phyloP scores from a whole-genome alignment of 2,888 invertebrate genomes.

The Eustalomyia histrio region DNA sequence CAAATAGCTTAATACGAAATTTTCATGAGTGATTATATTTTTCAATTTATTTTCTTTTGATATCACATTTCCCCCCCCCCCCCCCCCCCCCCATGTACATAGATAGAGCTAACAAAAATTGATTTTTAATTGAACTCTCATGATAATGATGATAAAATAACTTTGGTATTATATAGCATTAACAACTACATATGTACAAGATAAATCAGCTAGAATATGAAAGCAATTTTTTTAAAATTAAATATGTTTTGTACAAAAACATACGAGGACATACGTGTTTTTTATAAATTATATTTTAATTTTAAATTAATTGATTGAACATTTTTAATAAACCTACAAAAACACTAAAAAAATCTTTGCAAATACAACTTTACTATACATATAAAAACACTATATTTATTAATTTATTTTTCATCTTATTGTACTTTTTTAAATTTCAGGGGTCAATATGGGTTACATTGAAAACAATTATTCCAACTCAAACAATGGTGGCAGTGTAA shows the following conservation, averaged over 20 bases:
- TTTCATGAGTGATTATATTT: background rate
- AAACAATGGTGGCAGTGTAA: conserved; percentile 96
- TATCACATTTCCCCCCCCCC: background rate
- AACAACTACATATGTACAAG: background rate
- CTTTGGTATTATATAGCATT: background rate
- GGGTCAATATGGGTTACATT: conserved; percentile 93
- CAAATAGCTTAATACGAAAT: background rate
- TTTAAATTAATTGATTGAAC: background rate
- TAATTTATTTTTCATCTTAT: conserved; percentile 34
- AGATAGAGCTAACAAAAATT: background rate
- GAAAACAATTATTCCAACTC: conserved; percentile 96
- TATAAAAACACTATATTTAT: background rate
- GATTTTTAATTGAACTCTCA: conserved; percentile 2
- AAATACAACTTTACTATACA: background rate
- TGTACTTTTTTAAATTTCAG: conserved; percentile 78
- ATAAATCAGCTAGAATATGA: background rate
- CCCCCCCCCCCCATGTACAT: background rate
- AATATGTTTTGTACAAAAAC: background rate
- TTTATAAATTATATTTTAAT: background rate
- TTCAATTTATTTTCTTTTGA: background rate
- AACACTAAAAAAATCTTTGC: background rate
- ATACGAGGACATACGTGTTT: background rate
- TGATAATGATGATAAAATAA: background rate
- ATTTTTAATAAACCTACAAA: background rate
- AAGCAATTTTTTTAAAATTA: background rate